A percentile compares a stretch with the other conserved stretches of the same genome.
phyloP scores from a whole-genome alignment of 1,140 invertebrate species.

The Wiebesia pumilae region DNA sequence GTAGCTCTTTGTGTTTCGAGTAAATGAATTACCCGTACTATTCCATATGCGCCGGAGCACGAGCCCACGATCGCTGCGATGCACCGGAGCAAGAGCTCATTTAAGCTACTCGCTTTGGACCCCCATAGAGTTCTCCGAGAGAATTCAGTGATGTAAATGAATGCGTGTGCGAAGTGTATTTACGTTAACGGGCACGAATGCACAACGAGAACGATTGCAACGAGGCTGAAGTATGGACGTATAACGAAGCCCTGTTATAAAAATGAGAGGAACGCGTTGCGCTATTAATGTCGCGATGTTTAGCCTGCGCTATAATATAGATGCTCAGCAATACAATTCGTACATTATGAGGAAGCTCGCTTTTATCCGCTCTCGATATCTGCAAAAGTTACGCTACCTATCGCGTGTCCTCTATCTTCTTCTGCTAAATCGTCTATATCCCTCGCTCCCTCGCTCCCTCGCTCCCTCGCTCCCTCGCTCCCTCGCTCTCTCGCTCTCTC shows the following conservation, averaged over 20 bases:
- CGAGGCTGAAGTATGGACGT: background rate
- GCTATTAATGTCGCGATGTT: constrained; percentile 33
- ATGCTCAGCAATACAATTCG: too few relatives aligned
- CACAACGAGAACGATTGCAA: background rate
- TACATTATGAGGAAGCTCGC: constrained; percentile 17
- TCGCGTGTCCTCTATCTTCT: background rate
- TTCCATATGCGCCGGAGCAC: too few relatives aligned
- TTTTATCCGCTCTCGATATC: constrained; percentile 29
- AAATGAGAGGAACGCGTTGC: constrained; percentile 26
- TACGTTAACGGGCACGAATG: background rate
- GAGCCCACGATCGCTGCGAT: too few relatives aligned
- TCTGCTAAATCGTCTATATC: background rate
- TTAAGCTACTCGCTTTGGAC: too few relatives aligned
- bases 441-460: background rate
- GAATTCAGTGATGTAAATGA: too few relatives aligned
- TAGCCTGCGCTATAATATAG: too few relatives aligned
- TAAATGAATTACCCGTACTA: background rate
- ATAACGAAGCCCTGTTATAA: background rate
- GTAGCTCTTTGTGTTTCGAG: background rate
- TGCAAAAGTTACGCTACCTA: constrained; percentile 7
- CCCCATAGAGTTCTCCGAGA: background rate
- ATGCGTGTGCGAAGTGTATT: background rate
- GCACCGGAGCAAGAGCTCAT: too few relatives aligned
- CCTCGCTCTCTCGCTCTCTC: background rate
- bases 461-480: background rate